phyloP scores from a whole-genome alignment of 2,797 vertebrate species.

The Dromococcyx pavoninus region DNA sequence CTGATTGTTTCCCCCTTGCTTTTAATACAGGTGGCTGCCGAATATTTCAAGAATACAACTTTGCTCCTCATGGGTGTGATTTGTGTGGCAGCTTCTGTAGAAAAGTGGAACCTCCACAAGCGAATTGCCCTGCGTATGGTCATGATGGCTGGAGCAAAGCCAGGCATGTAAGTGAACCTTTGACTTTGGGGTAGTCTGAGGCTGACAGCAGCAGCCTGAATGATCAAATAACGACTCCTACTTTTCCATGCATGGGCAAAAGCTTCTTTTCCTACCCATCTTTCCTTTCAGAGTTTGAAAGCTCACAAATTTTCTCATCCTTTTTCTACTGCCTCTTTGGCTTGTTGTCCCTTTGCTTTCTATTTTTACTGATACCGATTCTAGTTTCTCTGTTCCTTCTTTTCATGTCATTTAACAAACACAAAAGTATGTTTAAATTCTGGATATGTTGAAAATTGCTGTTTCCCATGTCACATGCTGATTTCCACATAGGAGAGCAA shows the following conservation, averaged over 20 bases:
- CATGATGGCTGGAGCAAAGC: conserved; percentile 95
- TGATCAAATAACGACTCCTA: not conserved
- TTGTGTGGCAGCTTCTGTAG: conserved; percentile 94
- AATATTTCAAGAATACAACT: conserved; percentile 98
- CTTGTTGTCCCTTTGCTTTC: not conserved
- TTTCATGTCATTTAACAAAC: not conserved
- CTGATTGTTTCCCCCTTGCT: not conserved
- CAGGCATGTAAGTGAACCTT: conserved; percentile 88
- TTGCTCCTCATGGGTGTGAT: conserved; percentile 96
- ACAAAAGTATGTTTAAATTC: not conserved
- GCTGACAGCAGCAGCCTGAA: not conserved
- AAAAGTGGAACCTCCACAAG: conserved; percentile 98
- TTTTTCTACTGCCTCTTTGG: not conserved
- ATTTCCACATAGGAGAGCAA: not conserved
- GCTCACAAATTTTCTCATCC: not conserved
- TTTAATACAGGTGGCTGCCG: conserved; percentile 87
- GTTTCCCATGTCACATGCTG: not conserved
- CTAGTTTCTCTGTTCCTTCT: not conserved
- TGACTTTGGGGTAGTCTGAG: not conserved
- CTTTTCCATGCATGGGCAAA: not conserved
- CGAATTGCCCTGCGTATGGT: conserved; percentile 96
- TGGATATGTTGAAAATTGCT: not conserved
- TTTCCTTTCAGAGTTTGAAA: not conserved
- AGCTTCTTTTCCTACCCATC: not conserved
- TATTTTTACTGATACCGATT: not conserved